Conservation (phyloP, 2,888 invertebrate genomes). For the Cosmia pyralina region DNA sequence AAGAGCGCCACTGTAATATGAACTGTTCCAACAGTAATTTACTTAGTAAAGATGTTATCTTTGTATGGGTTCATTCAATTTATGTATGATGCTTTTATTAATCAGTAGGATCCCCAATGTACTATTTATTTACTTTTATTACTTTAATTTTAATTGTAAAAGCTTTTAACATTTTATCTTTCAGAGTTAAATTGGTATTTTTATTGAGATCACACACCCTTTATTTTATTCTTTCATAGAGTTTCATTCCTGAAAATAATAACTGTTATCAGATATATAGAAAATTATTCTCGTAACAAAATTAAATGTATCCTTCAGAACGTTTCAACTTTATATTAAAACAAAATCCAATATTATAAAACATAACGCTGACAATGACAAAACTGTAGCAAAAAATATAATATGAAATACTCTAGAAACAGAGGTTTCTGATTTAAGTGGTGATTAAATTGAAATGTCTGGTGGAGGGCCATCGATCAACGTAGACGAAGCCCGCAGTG, state of each 20-base stretch:
- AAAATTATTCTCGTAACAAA: not conserved
- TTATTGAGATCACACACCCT: not conserved
- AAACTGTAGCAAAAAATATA: slow-evolving; percentile 37
- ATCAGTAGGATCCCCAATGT: not conserved
- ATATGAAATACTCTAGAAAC: slow-evolving; percentile 45
- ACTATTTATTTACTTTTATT: not conserved
- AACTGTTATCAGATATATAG: not conserved
- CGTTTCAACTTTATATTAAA: not conserved
- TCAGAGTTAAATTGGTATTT: not conserved
- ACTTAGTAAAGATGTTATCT: slow-evolving; percentile 59
- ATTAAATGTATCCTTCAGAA: not conserved
- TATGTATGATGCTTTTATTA: slow-evolving; percentile 21
- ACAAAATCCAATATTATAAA: slow-evolving; percentile 9
- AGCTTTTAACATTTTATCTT: no score
- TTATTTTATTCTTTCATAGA: not conserved
- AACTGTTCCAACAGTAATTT: slow-evolving; percentile 61
- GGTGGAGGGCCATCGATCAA: slow-evolving; percentile 73
- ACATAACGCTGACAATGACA: slow-evolving; percentile 23
- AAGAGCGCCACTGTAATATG: slow-evolving; percentile 45
- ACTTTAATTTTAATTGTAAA: not conserved
- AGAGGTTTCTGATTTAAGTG: slow-evolving; percentile 67
- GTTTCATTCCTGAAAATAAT: not conserved
- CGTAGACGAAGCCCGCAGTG: slow-evolving; percentile 68
- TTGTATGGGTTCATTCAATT: slow-evolving; percentile 52
- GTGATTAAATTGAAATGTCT: slow-evolving; percentile 75